Conservation (phyloP, 1,140 invertebrate species). For the Belonocnema kinseyi region DNA sequence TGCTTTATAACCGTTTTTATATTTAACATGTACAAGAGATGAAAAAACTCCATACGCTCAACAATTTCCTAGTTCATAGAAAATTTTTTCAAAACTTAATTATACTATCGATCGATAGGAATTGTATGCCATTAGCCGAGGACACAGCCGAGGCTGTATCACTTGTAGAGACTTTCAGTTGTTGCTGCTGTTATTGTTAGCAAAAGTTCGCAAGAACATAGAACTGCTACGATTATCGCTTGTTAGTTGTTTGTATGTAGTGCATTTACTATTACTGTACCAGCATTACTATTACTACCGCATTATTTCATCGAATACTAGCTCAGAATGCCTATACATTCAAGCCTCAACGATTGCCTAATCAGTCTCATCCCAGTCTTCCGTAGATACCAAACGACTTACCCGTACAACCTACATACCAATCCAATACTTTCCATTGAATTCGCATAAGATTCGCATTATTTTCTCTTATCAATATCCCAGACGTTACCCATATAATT, state of each 20-base stretch:
- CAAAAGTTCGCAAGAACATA: constrained; percentile 8
- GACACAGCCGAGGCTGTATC: background rate
- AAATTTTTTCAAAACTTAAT: constrained; percentile 32
- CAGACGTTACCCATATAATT: background rate
- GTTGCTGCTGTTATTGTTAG: background rate
- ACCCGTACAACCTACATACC: background rate
- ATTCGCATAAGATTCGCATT: background rate
- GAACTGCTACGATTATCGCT: constrained; percentile 19
- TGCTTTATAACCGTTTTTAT: background rate
- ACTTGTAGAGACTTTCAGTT: background rate
- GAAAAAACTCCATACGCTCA: background rate
- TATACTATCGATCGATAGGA: constrained; percentile 16
- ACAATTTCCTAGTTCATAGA: background rate
- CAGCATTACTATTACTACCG: constrained; percentile 32
- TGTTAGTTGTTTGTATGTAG: constrained; percentile 1
- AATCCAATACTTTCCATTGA: background rate
- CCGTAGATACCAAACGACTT: background rate
- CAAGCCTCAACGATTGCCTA: constrained; percentile 23
- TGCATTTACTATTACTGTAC: constrained; percentile 3
- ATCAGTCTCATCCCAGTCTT: constrained; percentile 23
- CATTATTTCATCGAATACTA: constrained; percentile 38
- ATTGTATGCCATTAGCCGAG: constrained; percentile 10
- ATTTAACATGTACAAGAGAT: constrained; percentile 5
- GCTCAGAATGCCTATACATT: constrained; percentile 1
- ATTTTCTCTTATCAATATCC: background rate